phyloP scores from a whole-genome alignment of 2,888 invertebrate genomes.

The Coelinius sp. region DNA sequence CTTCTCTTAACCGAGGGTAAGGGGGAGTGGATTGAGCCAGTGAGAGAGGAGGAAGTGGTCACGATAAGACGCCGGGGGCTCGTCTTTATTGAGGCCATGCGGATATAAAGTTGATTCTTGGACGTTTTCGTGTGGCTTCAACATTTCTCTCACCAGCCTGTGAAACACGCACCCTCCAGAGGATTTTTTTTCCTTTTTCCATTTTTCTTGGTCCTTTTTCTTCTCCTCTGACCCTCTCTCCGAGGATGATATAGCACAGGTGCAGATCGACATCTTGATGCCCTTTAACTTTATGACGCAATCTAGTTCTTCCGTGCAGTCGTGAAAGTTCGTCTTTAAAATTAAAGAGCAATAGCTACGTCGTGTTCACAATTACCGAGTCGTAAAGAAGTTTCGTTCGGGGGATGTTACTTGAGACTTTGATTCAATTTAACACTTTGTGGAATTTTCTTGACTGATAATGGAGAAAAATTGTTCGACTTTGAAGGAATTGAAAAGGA shows the following conservation, averaged over 20 bases:
- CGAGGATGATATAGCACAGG: neutral
- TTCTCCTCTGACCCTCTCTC: neutral
- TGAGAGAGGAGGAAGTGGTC: slow-evolving; percentile 2
- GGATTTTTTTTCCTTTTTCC: neutral
- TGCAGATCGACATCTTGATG: neutral
- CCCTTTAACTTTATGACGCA: neutral
- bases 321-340: neutral
- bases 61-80: slow-evolving; percentile 25
- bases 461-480: too few relatives aligned
- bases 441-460: too few relatives aligned
- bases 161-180: slow-evolving; percentile 5
- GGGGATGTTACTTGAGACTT: neutral
- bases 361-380: neutral
- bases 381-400: neutral
- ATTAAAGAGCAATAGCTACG: neutral
- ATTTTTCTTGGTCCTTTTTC: neutral
- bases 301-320: neutral
- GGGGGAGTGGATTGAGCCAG: neutral
- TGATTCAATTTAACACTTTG: neutral
- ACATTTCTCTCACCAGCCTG: neutral
- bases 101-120: slow-evolving; percentile 27
- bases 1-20: neutral
- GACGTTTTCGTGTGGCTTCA: slow-evolving; percentile 7
- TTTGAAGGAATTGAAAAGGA: too few relatives aligned
- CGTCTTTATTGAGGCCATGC: slow-evolving; percentile 23